Base-by-base conservation (phyloP, 2,113 vertebrate genomes). In the Oncorhynchus keta region DNA sequence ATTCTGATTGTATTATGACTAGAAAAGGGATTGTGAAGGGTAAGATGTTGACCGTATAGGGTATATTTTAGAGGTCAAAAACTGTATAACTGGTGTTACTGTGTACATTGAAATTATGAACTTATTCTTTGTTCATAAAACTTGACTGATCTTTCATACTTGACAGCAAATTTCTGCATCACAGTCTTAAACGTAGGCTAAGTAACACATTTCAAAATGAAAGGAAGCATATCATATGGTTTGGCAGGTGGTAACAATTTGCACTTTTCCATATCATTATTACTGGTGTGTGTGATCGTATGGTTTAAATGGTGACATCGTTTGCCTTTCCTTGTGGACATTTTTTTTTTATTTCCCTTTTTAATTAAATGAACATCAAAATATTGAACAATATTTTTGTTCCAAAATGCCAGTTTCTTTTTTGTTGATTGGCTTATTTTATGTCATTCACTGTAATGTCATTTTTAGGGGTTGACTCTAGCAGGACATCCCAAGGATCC, bases 141-240 rank as follows among this genome's bases (percentile, higher is more conserved):
- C 92, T 90, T 93, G 92, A 93, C 92, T 88, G 90, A 90, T 91
- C 77, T 91, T 90, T 93, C 86, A 88, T 92, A 92, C 88, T 90
- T 92, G 92, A 93, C 89, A 83, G 84, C 85, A 87, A 85, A 87
- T 87, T 85, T 90, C 82, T 87, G 85, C 82, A 81, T 89, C 84
- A 72, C 87, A 89, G 84, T 75, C 86, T 92, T 85, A 83, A 80
- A 12, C 18, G 73, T 51, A 55, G 51, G 16, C 51, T 55, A 72
- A 73, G 49, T 75, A 81, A 84, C 84, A 11, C 39, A 75, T 85
- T 84, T 70, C 77, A 88, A 84, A 83, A 83, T 14, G 65, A 61
- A 66, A 83, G 68, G 45, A 81, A 79, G 14, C 49, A 79, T 84
- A 51, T 84, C 70, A 75, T 59, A 78, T 80, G 73, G 80, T 83